Evolutionary conservation across 2,113 vertebrate genomes (phyloP).

Genomic region (Orthonyx spaldingii): DNA sequence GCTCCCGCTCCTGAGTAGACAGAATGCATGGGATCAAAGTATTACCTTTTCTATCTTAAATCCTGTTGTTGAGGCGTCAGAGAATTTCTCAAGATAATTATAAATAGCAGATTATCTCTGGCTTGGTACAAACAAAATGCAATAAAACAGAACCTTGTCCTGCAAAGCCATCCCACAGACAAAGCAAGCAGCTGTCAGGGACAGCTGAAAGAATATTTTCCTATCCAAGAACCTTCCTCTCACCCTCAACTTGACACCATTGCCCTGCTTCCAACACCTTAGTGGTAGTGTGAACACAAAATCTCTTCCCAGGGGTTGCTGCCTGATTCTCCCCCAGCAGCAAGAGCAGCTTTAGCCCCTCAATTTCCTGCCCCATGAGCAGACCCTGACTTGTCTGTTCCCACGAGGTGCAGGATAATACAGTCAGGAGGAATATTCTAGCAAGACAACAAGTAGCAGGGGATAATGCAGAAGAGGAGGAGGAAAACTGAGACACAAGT

Average conservation of each 20-base stretch:
- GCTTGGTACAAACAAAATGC: not conserved
- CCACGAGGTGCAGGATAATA: not conserved
- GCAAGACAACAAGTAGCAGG: not conserved
- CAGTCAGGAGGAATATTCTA: not conserved
- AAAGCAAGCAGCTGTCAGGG: constrained; percentile 21
- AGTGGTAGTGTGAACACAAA: not conserved
- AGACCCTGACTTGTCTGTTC: not conserved
- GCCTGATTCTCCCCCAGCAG: not conserved
- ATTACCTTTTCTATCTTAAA: not conserved
- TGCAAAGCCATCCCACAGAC: not conserved
- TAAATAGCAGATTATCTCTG: not conserved
- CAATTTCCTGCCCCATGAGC: not conserved
- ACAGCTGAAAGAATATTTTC: constrained; percentile 50
- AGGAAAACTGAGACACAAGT: not conserved
- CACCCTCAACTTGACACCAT: not conserved
- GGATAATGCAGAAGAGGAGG: not conserved
- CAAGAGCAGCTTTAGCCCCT: not conserved
- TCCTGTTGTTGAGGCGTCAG: not conserved
- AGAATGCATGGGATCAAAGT: not conserved
- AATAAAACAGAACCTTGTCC: not conserved
- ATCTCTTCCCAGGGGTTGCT: not conserved
- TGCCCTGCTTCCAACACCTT: not conserved
- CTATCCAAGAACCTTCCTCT: not conserved
- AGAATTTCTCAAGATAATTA: not conserved
- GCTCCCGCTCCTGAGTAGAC: not conserved